A percentile compares a stretch with the other conserved stretches of the same genome.
Conservation (phyloP, 2,797 vertebrate genomes). For the Adelosebastes latens region DNA sequence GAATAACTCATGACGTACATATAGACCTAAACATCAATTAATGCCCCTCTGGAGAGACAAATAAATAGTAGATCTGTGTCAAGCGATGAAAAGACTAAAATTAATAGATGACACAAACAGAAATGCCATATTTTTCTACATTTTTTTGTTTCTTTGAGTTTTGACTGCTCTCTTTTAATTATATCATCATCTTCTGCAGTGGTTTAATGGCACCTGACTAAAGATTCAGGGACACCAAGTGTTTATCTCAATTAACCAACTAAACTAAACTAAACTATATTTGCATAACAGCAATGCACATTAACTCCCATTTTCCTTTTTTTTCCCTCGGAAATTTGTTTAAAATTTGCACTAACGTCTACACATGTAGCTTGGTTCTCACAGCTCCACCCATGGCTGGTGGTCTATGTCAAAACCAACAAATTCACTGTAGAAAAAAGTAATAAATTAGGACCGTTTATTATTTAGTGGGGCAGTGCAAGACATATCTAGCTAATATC, state of each 20-base stretch:
- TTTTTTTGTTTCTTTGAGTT: not conserved
- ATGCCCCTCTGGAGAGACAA: not conserved
- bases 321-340: rapidly evolving
- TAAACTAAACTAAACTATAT: too few relatives aligned
- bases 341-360: not conserved
- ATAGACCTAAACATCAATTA: not conserved
- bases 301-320: too few relatives aligned
- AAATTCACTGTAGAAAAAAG: not conserved
- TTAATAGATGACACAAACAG: not conserved
- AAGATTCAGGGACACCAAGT: too few relatives aligned
- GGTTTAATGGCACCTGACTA: not conserved
- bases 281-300: not conserved
- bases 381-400: not conserved
- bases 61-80: not conserved
- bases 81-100: not conserved
- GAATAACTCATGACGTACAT: not conserved
- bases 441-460: not conserved
- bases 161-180: not conserved
- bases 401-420: not conserved
- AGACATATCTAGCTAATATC: not conserved
- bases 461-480: not conserved
- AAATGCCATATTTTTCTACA: not conserved
- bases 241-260: not conserved
- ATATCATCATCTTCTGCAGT: not conserved
- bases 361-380: not conserved